Conservation (phyloP, 2,888 invertebrate genomes). For the Lasioglossum calceatum region DNA sequence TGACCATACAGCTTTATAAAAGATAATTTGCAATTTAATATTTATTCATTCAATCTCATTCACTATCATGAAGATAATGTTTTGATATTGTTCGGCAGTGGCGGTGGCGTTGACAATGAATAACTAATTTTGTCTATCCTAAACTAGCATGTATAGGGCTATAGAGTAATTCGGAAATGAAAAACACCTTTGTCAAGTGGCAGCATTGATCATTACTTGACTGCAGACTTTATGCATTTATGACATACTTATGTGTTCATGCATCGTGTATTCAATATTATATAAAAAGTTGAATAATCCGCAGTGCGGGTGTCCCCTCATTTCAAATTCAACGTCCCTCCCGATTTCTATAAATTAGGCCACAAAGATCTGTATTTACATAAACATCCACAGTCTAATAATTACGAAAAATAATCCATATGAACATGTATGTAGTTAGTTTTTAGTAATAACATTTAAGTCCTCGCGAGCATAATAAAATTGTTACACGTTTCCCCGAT, state of each 20-base stretch:
- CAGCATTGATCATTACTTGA: background rate
- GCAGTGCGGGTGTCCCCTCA: background rate
- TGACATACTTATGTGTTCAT: background rate
- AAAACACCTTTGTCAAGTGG: constrained; percentile 13
- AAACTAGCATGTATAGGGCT: constrained; percentile 18
- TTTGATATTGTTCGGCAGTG: constrained; percentile 39
- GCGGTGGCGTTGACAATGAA: constrained; percentile 26
- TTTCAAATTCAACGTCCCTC: background rate
- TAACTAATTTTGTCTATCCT: constrained; percentile 42
- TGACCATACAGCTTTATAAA: constrained; percentile 11
- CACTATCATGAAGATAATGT: constrained; percentile 41
- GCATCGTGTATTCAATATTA: background rate
- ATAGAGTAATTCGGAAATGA: constrained; percentile 13
- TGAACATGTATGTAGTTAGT: background rate
- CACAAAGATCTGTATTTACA: background rate
- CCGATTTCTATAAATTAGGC: background rate
- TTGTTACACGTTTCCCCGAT: constrained; percentile 3
- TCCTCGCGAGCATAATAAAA: background rate
- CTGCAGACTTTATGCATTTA: background rate
- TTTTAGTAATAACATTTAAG: background rate
- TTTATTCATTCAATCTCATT: constrained; percentile 40
- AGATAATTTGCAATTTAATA: constrained; percentile 35
- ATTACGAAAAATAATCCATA: constrained; percentile 6
- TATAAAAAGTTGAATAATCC: background rate
- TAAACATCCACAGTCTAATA: constrained; percentile 3